Conservation (phyloP, 1,140 invertebrate species). For the Drosophila parvula region DNA sequence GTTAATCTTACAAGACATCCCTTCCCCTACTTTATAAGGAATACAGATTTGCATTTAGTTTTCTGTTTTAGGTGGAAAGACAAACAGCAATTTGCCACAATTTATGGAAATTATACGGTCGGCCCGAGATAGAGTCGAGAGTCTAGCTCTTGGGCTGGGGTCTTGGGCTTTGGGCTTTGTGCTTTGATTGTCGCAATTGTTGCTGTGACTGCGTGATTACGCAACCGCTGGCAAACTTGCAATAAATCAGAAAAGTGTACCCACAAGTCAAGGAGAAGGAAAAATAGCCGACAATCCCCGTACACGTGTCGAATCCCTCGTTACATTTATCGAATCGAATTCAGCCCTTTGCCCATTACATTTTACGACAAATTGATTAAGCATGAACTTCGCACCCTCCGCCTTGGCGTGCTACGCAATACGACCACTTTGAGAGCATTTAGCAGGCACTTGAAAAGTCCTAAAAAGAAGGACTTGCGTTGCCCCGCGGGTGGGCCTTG, state of each 20-base stretch:
- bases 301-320: conserved; percentile 66
- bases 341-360: conserved; percentile 69
- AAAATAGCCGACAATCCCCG: conserved; percentile 27
- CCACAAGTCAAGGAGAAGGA: conserved; percentile 52
- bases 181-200: conserved; percentile 68
- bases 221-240: conserved; percentile 57
- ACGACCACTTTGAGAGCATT: conserved; percentile 76
- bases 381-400: conserved; percentile 75
- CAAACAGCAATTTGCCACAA: conserved; percentile 68
- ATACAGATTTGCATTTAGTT: conserved; percentile 16
- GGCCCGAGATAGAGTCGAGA: conserved; percentile 34
- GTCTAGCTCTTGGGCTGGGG: background rate
- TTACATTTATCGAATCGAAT: conserved; percentile 62
- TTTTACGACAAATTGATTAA: conserved; percentile 84
- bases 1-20: background rate
- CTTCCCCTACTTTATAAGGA: background rate
- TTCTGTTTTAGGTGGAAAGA: conserved; percentile 7
- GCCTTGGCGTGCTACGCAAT: conserved; percentile 35
- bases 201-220: conserved; percentile 72
- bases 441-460: conserved; percentile 81
- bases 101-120: conserved; percentile 74
- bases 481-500: conserved; percentile 23
- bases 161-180: background rate
- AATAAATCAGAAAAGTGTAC: conserved; percentile 34
- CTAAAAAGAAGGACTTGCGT: conserved; percentile 29